phyloP scores from a whole-genome alignment of 1,140 invertebrate species.

The Copidosoma floridanum region DNA sequence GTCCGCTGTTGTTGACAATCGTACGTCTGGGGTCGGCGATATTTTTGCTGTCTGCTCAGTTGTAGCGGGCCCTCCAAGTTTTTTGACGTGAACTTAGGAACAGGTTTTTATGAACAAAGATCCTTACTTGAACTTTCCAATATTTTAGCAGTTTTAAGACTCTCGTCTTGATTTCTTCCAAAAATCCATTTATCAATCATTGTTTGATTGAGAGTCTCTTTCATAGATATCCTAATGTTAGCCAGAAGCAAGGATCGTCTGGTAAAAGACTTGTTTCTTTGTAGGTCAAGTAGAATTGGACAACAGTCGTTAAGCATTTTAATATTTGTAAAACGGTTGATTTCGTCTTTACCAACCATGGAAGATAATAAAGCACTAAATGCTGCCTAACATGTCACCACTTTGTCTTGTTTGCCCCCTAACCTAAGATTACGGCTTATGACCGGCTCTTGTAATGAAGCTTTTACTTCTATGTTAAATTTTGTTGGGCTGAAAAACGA shows the following conservation, averaged over 20 bases:
- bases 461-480: conserved; percentile 24
- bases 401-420: conserved; percentile 27
- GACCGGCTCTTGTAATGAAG: conserved; percentile 17
- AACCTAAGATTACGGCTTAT: conserved; percentile 25
- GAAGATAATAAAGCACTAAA: conserved; percentile 2
- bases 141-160: not conserved
- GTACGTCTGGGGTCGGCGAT: too few species aligned
- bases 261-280: conserved; percentile 14
- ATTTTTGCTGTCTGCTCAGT: not conserved
- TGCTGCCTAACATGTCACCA: conserved; percentile 17
- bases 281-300: conserved; percentile 7
- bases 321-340: too few species aligned
- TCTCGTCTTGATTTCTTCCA: not conserved
- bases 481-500: conserved; percentile 23
- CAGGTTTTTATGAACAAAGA: not conserved
- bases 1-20: too few species aligned
- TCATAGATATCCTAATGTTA: conserved; percentile 5
- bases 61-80: conserved; percentile 7
- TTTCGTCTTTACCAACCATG: too few species aligned
- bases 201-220: not conserved
- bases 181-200: not conserved
- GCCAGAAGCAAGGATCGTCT: conserved; percentile 16
- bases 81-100: not conserved
- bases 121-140: conserved; percentile 15
- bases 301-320: too few species aligned